Conservation (phyloP, 2,888 invertebrate species). For the Carcina quercana region DNA sequence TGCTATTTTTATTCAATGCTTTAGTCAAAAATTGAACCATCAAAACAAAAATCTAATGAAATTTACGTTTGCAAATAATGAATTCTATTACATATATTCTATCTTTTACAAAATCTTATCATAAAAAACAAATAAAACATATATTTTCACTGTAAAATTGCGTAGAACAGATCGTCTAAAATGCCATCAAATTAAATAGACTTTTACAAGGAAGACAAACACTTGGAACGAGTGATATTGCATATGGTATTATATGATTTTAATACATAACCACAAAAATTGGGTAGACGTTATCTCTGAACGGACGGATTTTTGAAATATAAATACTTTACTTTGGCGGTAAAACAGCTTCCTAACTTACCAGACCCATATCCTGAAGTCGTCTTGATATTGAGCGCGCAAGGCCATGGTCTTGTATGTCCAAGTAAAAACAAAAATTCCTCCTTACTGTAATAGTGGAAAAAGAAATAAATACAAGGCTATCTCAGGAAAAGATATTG, state of each 20-base stretch:
- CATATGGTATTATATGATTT: slow-evolving; percentile 22
- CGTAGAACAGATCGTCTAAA: slow-evolving; percentile 36
- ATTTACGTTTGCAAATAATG: not conserved
- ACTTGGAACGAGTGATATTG: slow-evolving; percentile 3
- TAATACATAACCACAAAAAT: slow-evolving; percentile 38
- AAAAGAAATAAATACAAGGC: slow-evolving; percentile 1
- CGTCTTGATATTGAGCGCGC: slow-evolving; percentile 78
- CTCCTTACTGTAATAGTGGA: slow-evolving; percentile 62
- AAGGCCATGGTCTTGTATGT: slow-evolving; percentile 80
- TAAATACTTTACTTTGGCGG: slow-evolving; percentile 38
- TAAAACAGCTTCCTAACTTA: slow-evolving; percentile 59
- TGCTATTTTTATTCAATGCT: not conserved
- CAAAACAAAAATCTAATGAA: no score
- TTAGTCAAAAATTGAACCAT: not conserved
- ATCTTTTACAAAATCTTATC: not conserved
- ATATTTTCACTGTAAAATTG: slow-evolving; percentile 3
- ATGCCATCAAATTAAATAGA: slow-evolving; percentile 29
- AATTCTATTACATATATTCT: not conserved
- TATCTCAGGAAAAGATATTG: not conserved
- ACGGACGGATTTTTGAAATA: slow-evolving; percentile 20
- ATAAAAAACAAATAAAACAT: not conserved
- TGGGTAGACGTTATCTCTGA: slow-evolving; percentile 21
- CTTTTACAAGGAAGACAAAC: not conserved
- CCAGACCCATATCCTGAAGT: slow-evolving; percentile 82
- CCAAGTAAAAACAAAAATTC: slow-evolving; percentile 84